phyloP scores from a whole-genome alignment of 2,113 vertebrate genomes.

The Neodontobutis hainanensis region DNA sequence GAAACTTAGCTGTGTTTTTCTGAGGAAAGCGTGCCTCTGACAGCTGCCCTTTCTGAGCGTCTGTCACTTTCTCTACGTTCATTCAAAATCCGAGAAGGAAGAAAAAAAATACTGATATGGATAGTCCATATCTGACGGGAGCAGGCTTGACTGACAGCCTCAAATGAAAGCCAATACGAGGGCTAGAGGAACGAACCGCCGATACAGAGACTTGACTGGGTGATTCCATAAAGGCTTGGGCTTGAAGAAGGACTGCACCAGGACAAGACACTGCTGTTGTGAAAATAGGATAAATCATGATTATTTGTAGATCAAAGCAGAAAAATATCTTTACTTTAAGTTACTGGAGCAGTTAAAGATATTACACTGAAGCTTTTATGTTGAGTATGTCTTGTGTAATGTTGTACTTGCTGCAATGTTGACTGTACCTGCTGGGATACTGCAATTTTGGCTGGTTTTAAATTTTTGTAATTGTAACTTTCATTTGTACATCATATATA shows the following conservation, averaged over 20 bases:
- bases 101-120: conserved; percentile 58
- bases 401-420: neutral
- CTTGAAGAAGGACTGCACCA: conserved; percentile 22
- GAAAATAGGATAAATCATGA: conserved; percentile 30
- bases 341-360: conserved; percentile 20
- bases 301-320: neutral
- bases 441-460: no score
- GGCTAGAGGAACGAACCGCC: conserved; percentile 64
- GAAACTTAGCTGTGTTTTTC: conserved; percentile 28
- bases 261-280: conserved; percentile 23
- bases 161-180: conserved; percentile 75
- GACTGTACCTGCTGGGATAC: no score
- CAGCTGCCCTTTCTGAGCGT: conserved; percentile 48
- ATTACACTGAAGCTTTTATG: conserved; percentile 14
- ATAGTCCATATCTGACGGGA: conserved; percentile 67
- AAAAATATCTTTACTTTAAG: conserved; percentile 1
- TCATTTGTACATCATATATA: no score
- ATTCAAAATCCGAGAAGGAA: conserved; percentile 55
- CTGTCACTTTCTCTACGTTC: conserved; percentile 67
- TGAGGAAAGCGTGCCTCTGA: conserved; percentile 44
- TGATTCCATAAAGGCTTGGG: conserved; percentile 37
- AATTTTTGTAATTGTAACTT: no score
- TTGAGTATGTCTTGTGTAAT: conserved; percentile 14
- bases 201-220: conserved; percentile 56
- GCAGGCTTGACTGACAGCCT: conserved; percentile 71